A percentile compares a stretch with the other conserved stretches of the same genome.
phyloP scores from a whole-genome alignment of 2,888 invertebrate genomes.

The Trichogramma dendrolimi region DNA sequence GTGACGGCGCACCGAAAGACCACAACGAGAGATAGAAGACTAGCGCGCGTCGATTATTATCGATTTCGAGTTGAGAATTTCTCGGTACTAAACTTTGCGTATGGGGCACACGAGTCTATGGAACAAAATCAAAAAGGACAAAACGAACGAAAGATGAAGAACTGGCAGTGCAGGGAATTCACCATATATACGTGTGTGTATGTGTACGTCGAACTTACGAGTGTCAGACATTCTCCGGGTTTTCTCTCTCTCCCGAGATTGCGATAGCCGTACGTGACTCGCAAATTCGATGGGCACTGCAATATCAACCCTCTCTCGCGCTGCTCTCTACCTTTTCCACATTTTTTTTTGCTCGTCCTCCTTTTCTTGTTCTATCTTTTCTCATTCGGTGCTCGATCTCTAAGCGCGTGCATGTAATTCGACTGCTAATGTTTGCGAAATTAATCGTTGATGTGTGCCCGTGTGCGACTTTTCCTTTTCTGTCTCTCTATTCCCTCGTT shows the following conservation, averaged over 20 bases:
- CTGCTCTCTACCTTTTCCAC: not conserved
- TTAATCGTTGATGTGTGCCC: no score
- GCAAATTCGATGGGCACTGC: constrained; percentile 29
- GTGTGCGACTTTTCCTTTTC: no score
- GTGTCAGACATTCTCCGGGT: constrained; percentile 28
- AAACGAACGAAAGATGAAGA: not conserved
- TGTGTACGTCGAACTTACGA: constrained; percentile 6
- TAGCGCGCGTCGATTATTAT: not conserved
- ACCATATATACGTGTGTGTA: no score
- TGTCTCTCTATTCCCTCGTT: no score
- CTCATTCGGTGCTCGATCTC: no score
- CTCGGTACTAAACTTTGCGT: constrained; percentile 7
- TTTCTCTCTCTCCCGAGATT: constrained; percentile 25
- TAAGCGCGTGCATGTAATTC: no score
- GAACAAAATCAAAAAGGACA: not conserved
- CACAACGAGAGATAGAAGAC: no score
- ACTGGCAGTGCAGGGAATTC: no score
- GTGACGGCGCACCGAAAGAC: not conserved
- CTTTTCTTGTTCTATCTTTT: not conserved
- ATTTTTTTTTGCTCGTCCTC: not conserved
- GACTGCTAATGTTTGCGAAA: no score
- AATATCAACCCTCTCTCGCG: constrained; percentile 20
- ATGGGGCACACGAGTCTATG: not conserved
- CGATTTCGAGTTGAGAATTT: constrained; percentile 3
- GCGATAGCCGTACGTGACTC: constrained; percentile 31